Evolutionary conservation across 2,888 invertebrate species (phyloP).

Genomic region (Therioaphis trifolii): DNA sequence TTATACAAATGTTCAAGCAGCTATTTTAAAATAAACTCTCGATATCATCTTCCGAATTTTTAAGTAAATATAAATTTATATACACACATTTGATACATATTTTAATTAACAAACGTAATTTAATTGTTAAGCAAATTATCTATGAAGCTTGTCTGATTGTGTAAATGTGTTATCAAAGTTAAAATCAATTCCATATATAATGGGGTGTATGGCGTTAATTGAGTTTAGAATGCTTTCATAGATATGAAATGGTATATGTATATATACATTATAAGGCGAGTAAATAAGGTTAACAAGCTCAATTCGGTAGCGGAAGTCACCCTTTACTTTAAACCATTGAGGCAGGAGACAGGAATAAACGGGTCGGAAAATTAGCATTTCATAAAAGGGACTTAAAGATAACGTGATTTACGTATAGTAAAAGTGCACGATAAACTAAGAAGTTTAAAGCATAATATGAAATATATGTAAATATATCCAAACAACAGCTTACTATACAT

Average conservation of each 20-base stretch:
- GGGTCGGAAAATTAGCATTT: constrained; percentile 56
- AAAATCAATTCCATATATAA: constrained; percentile 26
- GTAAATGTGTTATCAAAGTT: neutral
- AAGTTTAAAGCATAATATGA: neutral
- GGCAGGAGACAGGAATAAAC: constrained; percentile 46
- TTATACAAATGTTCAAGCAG: no score
- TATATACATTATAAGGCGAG: neutral
- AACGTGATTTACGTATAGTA: constrained; percentile 23
- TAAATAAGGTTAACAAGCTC: constrained; percentile 46
- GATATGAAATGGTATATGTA: neutral
- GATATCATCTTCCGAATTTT: no score
- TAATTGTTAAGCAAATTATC: neutral
- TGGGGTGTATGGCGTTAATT: constrained; percentile 22
- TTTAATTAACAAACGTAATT: no score
- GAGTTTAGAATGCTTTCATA: constrained; percentile 45
- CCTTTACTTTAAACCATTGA: constrained; percentile 18
- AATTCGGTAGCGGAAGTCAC: constrained; percentile 26
- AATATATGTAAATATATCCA: constrained; percentile 1
- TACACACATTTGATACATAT: neutral
- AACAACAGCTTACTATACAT: neutral
- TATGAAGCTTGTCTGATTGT: neutral
- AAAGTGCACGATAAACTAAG: neutral
- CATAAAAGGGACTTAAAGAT: constrained; percentile 17
- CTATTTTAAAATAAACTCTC: no score
- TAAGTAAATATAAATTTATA: no score